Percentiles rank a stretch among this genome's conserved stretches.
phyloP scores from a whole-genome alignment of 2,113 vertebrate genomes.

The Microcebus murinus region DNA sequence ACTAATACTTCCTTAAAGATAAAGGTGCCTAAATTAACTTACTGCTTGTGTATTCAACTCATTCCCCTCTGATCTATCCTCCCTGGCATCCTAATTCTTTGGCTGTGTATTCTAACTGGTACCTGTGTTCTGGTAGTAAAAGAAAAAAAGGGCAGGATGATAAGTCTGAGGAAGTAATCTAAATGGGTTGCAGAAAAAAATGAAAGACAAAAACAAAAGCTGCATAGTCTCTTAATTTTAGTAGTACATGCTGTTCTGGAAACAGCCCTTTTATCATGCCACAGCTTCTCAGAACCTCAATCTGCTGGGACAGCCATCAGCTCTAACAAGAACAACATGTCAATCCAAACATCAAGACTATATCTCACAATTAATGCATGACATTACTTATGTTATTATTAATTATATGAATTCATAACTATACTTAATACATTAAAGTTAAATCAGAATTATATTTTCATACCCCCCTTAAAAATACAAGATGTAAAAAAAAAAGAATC shows the following conservation, averaged over 20 bases:
- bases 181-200: neutral
- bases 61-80: neutral
- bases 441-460: slow-evolving; percentile 25
- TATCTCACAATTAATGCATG: neutral
- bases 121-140: neutral
- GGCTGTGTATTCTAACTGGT: neutral
- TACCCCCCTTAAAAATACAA: neutral
- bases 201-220: neutral
- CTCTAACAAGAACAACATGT: neutral
- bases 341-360: neutral
- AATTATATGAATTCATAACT: neutral
- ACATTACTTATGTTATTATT: neutral
- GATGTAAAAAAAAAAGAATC: neutral
- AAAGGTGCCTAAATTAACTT: neutral
- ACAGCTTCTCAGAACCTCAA: neutral
- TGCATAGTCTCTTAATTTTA: neutral
- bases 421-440: neutral
- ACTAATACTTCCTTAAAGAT: neutral
- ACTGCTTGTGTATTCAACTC: neutral
- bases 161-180: neutral
- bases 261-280: neutral
- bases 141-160: neutral
- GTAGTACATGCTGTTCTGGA: neutral
- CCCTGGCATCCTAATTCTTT: neutral
- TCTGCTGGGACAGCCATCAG: neutral